Conservation (phyloP, 2,888 invertebrate genomes). For the Caenorhabditis sp. region DNA sequence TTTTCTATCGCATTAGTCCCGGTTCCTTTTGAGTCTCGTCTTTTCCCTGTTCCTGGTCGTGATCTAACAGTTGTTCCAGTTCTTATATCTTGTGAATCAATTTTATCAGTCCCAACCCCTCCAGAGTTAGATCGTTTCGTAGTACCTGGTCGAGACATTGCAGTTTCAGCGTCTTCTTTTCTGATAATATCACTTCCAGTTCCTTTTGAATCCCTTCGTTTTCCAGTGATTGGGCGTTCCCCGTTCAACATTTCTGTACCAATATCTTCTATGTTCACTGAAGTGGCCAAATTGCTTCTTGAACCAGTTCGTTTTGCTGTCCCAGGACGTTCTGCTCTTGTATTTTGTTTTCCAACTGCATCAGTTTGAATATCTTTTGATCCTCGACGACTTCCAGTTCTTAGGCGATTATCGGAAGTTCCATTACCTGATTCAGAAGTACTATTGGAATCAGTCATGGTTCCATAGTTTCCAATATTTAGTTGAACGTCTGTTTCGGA, state of each 20-base stretch:
- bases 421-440: too few relatives aligned
- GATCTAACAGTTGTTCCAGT: too few relatives aligned
- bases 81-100: neutral
- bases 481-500: too few relatives aligned
- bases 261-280: neutral
- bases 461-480: too few relatives aligned
- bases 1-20: constrained; percentile 15
- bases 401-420: too few relatives aligned
- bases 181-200: neutral
- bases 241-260: neutral
- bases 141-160: too few relatives aligned
- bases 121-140: neutral
- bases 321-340: too few relatives aligned
- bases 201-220: too few relatives aligned
- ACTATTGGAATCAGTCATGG: too few relatives aligned
- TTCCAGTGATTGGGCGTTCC: neutral
- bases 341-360: too few relatives aligned
- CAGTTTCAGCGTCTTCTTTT: neutral
- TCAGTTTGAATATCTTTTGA: too few relatives aligned
- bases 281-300: neutral
- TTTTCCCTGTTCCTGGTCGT: constrained; percentile 19
- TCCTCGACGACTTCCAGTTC: too few relatives aligned
- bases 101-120: neutral
- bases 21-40: constrained; percentile 12
- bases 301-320: neutral